These are phyloP conservation scores for Sericinus montela DNA, from an alignment of 2,888 invertebrate species.

Conservation along the genomic window DNA sequence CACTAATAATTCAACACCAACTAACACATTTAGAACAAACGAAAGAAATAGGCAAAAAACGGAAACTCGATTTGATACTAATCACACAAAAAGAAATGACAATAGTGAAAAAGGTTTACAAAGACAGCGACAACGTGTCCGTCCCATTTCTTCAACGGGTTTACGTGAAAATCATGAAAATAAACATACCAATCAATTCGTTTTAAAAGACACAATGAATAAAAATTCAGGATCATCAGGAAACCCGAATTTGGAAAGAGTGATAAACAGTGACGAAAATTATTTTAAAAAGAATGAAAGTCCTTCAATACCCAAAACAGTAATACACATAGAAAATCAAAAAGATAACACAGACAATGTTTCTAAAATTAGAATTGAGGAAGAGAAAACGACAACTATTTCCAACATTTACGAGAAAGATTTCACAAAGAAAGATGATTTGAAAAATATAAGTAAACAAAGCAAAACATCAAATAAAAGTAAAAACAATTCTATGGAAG, in stretches of 20 bases:
- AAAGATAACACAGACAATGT: not conserved
- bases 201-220: not conserved
- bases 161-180: not conserved
- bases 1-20: no score
- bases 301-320: not conserved
- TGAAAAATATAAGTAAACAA: constrained; percentile 17
- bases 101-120: not conserved
- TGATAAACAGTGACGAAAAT: not conserved
- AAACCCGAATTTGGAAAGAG: not conserved
- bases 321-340: not conserved
- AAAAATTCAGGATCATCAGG: not conserved
- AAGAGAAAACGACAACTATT: not conserved
- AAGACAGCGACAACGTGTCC: not conserved
- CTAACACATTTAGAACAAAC: no score
- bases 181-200: not conserved
- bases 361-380: not conserved
- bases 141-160: not conserved
- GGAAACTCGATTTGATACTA: no score
- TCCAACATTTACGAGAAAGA: constrained; percentile 2
- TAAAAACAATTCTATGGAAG: constrained; percentile 44
- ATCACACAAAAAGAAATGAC: no score
- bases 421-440: constrained; percentile 5
- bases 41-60: no score
- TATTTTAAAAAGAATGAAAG: not conserved
- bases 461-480: constrained; percentile 18